A percentile compares a stretch with the other conserved stretches of the same genome.
phyloP scores from a whole-genome alignment of 2,113 vertebrate species.

The Pitta sordida region DNA sequence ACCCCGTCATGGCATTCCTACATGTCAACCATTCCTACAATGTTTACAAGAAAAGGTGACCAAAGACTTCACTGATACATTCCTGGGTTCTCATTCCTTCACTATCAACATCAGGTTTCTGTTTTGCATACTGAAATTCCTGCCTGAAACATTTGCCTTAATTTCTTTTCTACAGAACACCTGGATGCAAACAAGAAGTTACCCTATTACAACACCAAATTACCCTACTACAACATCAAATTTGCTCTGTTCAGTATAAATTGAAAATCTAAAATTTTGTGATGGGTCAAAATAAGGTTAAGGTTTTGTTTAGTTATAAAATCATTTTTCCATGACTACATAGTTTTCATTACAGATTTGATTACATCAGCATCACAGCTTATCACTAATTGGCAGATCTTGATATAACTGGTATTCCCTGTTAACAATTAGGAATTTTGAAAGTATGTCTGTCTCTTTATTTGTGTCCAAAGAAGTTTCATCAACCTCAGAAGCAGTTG shows the following conservation, averaged over 20 bases:
- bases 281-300: not conserved
- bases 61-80: not conserved
- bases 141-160: not conserved
- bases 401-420: slow-evolving; percentile 28
- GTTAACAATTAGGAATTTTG: slow-evolving; percentile 8
- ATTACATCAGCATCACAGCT: not conserved
- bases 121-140: not conserved
- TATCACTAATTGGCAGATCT: not conserved
- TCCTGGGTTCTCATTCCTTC: not conserved
- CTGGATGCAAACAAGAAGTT: not conserved
- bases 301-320: not conserved
- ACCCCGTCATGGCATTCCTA: not conserved
- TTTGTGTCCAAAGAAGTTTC: slow-evolving; percentile 41
- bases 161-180: not conserved
- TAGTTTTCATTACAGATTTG: not conserved
- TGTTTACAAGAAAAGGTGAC: not conserved
- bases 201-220: accelerated
- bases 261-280: not conserved
- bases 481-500: slow-evolving; percentile 22
- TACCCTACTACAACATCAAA: not conserved
- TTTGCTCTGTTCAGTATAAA: not conserved
- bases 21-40: not conserved
- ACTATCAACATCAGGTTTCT: not conserved
- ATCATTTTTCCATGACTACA: not conserved
- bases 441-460: slow-evolving; percentile 34